Evolutionary conservation across 2,113 vertebrate genomes (phyloP), one percentile per base, ranked within the genome.

Genomic region (Sinocyclocheilus maitianheensis): DNA sequence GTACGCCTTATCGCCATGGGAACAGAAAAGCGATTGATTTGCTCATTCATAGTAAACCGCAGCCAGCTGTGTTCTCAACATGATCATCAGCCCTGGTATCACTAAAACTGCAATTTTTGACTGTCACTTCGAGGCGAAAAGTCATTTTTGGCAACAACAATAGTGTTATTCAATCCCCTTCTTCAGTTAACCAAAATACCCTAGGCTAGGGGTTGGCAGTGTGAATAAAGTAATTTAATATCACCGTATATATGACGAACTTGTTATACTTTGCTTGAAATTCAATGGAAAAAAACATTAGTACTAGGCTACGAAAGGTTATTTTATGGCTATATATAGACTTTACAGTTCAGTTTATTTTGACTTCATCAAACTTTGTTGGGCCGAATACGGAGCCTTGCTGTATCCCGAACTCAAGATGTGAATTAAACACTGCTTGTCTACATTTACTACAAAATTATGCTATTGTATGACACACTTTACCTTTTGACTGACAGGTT

Each of bases 91-190:
- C 16, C 77, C 18, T 60, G 77, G 9, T 13, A 37, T 13, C 9
- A 20, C 18, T 58, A 78, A 58, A 78, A 30, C 4, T 2, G 0
- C 26, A 9, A 2, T 77, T 51, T 76, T 26, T 55, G 51, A 18
- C 20, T 34, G 76, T 20, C 10, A 13, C 10, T 78, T 58, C 6
- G 18, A 53, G 26, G 26, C 18, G 2, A 60, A 78, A 78, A 0
- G 10, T 37, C 26, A 60, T 78, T 55, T 60, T 78, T 60, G 48
- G 14, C n/a, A 30, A 30, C 48, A 55, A 55, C 3, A 77, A 53
- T 77, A 22, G 76, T n/a, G 76, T 37, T 37, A 72, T 77, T 77
- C 46, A 77, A 30, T 26, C 48, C 48, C 24, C 24, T 77, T 77
- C 48, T 77, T 77, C 51, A 30, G 48, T 30, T 26, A 5, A 30